phyloP scores from a whole-genome alignment of 2,888 invertebrate genomes.

The Agrotis puta region DNA sequence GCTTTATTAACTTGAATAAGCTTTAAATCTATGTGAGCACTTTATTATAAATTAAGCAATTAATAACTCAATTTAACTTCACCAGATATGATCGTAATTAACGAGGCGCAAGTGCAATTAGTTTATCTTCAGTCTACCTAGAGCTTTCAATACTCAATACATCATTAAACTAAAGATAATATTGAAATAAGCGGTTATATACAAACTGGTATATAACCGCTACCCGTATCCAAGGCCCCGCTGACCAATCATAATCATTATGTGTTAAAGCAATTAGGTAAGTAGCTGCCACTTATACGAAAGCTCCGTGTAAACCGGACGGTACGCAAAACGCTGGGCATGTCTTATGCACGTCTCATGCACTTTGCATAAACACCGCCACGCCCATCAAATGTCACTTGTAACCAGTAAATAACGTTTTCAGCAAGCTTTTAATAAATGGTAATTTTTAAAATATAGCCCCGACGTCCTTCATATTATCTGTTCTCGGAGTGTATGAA shows the following conservation, averaged over 20 bases:
- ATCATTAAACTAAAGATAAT: conserved; percentile 32
- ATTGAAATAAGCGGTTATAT: conserved; percentile 39
- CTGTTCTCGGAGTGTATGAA: conserved; percentile 66
- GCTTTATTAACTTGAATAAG: not conserved
- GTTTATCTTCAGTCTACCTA: conserved; percentile 17
- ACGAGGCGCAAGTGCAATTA: conserved; percentile 3
- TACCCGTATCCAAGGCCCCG: conserved; percentile 40
- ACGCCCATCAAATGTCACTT: conserved; percentile 82
- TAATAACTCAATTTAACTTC: conserved; percentile 9
- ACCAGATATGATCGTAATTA: conserved; percentile 8
- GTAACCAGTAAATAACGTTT: conserved; percentile 65
- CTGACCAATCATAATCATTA: conserved; percentile 81
- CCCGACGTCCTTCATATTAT: conserved; percentile 62
- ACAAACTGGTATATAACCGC: conserved; percentile 34
- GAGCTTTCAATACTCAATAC: conserved; percentile 24
- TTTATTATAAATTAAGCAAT: not conserved
- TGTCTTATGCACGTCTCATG: conserved; percentile 50
- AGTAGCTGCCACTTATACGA: conserved; percentile 76
- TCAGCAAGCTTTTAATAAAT: conserved; percentile 69
- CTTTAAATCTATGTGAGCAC: not conserved
- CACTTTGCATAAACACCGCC: conserved; percentile 81
- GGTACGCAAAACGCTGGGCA: conserved; percentile 63
- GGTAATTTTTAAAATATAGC: conserved; percentile 70
- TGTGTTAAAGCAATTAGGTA: conserved; percentile 80
- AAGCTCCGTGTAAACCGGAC: conserved; percentile 59